A percentile compares a stretch with the other conserved stretches of the same genome.
phyloP scores from a whole-genome alignment of 2,797 vertebrate species.

The Neosalanx taihuensis region DNA sequence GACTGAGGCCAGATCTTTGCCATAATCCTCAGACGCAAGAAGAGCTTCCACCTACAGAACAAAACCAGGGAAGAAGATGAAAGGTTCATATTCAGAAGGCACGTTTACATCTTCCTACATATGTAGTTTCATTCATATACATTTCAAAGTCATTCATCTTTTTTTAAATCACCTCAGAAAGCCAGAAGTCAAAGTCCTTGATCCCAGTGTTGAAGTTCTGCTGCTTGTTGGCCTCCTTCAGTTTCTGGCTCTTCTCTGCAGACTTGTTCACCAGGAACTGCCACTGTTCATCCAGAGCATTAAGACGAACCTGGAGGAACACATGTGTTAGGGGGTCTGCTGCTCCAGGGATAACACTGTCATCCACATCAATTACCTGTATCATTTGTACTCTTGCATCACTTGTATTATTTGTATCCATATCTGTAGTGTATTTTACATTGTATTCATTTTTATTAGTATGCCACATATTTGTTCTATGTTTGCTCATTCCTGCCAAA shows the following conservation, averaged over 20 bases:
- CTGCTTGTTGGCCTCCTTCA: constrained; percentile 98
- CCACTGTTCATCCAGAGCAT: constrained; percentile 94
- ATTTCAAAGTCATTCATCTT: not conserved
- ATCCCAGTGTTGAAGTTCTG: constrained; percentile 99
- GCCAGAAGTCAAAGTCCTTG: constrained; percentile 99
- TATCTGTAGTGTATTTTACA: too few species aligned
- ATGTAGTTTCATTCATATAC: not conserved
- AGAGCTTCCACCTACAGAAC: constrained; percentile 90
- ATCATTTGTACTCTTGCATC: too few species aligned
- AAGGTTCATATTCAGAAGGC: not conserved
- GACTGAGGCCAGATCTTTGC: constrained; percentile 96
- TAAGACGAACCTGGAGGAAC: constrained; percentile 79
- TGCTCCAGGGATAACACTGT: not conserved
- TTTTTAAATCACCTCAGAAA: constrained; percentile 85
- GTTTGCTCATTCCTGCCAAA: too few species aligned
- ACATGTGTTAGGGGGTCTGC: not conserved
- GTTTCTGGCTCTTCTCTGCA: constrained; percentile 97
- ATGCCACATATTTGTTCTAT: too few species aligned
- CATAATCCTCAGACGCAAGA: constrained; percentile 96
- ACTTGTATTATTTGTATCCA: too few species aligned
- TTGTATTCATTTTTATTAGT: too few species aligned
- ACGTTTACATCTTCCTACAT: not conserved
- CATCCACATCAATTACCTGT: not conserved
- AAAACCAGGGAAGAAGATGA: not conserved
- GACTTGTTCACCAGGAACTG: constrained; percentile 97